Conservation (phyloP, 1,140 invertebrate genomes). For the Mya arenaria region DNA sequence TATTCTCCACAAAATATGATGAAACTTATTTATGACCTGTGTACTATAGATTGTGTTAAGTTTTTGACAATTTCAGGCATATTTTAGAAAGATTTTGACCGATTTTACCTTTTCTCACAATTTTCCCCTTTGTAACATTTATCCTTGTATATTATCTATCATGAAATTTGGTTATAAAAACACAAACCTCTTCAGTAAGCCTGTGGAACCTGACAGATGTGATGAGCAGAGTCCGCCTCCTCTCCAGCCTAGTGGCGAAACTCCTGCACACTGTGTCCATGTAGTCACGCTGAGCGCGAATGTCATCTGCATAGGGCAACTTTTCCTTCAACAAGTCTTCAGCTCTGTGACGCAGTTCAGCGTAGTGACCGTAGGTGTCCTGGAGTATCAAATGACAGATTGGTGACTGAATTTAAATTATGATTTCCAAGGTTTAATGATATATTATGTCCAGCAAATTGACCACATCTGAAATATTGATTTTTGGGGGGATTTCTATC, state of each 20-base stretch:
- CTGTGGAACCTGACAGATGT: conserved; percentile 89
- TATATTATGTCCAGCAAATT: neutral
- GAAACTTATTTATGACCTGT: too few species aligned
- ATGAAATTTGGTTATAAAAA: too few species aligned
- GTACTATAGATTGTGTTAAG: too few species aligned
- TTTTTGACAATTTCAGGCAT: too few species aligned
- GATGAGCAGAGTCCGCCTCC: conserved; percentile 88
- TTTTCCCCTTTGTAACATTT: too few species aligned
- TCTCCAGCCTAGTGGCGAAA: conserved; percentile 89
- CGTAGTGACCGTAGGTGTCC: conserved; percentile 84
- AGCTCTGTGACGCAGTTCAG: conserved; percentile 87
- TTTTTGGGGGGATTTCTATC: too few species aligned
- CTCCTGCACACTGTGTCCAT: conserved; percentile 91
- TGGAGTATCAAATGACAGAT: conserved; percentile 49
- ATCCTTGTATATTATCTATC: too few species aligned
- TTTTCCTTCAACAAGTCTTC: conserved; percentile 83
- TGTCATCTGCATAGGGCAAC: conserved; percentile 81
- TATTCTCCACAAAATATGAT: too few species aligned
- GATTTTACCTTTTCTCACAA: too few species aligned
- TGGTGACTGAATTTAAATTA: too few species aligned
- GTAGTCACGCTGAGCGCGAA: conserved; percentile 80
- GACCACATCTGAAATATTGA: neutral
- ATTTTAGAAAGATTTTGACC: too few species aligned
- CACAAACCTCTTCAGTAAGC: conserved; percentile 86
- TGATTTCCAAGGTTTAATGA: too few species aligned